Evolutionary conservation across 2,113 vertebrate species (phyloP).

Genomic region (Eidolon helvum): DNA sequence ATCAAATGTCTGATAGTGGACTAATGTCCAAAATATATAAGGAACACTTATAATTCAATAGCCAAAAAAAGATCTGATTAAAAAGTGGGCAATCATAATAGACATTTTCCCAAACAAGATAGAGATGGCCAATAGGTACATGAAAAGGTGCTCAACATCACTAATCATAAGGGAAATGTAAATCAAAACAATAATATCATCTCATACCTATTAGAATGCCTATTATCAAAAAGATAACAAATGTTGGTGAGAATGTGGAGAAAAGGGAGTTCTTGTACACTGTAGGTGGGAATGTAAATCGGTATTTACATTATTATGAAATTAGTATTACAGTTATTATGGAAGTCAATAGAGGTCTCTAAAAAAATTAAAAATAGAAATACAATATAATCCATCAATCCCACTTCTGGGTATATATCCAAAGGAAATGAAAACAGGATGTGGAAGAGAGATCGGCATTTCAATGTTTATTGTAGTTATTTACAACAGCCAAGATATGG

Average conservation of each 20-base stretch:
- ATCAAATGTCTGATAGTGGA: too few relatives aligned
- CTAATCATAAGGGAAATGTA: not conserved
- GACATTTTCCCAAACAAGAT: not conserved
- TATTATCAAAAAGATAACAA: not conserved
- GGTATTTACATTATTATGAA: too few relatives aligned
- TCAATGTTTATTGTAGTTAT: too few relatives aligned
- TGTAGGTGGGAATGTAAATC: not conserved
- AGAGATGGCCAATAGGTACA: too few relatives aligned
- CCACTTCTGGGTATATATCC: too few relatives aligned
- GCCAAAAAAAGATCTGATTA: not conserved
- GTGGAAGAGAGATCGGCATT: too few relatives aligned
- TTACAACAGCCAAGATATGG: too few relatives aligned
- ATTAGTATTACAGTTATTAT: not conserved
- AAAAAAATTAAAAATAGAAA: too few relatives aligned
- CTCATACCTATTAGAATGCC: not conserved
- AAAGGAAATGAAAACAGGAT: too few relatives aligned
- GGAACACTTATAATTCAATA: not conserved
- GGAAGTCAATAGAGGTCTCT: not conserved
- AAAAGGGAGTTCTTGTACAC: not conserved
- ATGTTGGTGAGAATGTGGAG: not conserved
- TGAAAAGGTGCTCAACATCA: not conserved
- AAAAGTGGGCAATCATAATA: not conserved
- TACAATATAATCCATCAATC: too few relatives aligned
- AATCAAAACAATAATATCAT: not conserved
- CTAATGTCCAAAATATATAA: not conserved